Conservation (phyloP, 2,113 vertebrate genomes). For the Parus major region DNA sequence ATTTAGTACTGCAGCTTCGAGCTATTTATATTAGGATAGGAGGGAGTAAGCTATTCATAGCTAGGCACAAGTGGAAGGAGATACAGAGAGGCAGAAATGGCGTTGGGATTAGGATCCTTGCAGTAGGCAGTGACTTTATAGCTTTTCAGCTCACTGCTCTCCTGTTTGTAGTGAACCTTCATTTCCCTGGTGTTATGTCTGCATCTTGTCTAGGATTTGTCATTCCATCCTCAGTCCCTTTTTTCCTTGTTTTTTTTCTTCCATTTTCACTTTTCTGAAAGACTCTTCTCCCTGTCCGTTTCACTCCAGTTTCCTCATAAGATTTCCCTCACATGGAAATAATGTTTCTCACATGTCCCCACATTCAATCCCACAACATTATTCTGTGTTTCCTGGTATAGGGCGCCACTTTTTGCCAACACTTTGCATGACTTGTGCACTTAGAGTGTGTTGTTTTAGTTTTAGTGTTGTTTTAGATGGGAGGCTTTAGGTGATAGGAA, state of each 20-base stretch:
- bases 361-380: neutral
- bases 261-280: neutral
- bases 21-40: constrained; percentile 68
- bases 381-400: neutral
- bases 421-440: neutral
- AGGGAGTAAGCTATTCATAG: constrained; percentile 59
- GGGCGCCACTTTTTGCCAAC: accelerated
- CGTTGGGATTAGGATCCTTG: neutral
- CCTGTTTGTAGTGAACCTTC: neutral
- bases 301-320: neutral
- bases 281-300: neutral
- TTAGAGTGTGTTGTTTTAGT: neutral
- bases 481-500: neutral
- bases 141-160: neutral
- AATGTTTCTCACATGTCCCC: neutral
- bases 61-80: neutral
- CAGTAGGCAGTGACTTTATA: neutral
- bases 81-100: neutral
- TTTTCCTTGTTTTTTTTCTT: neutral
- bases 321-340: neutral
- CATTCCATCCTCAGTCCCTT: neutral
- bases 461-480: neutral
- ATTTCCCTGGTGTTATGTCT: neutral
- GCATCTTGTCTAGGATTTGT: neutral
- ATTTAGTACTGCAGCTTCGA: constrained; percentile 46